phyloP scores from a whole-genome alignment of 2,797 vertebrate genomes.

The Labeo calbasu region DNA sequence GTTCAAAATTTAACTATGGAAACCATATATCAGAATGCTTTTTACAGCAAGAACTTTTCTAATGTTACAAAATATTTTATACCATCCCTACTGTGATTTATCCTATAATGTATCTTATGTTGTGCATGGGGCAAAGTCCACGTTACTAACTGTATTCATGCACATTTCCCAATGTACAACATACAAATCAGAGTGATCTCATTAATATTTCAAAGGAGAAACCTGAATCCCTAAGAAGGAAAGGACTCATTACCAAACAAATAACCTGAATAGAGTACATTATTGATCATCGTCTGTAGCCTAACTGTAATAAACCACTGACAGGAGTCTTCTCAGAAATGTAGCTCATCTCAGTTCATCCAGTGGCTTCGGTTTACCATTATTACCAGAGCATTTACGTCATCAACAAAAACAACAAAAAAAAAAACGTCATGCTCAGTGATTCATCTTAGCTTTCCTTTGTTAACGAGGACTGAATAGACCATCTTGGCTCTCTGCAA shows the following conservation, averaged over 20 bases:
- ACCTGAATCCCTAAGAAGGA: slow-evolving; percentile 3
- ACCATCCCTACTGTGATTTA: neutral
- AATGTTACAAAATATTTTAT: no score
- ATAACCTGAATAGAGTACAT: neutral
- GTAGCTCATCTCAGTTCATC: neutral
- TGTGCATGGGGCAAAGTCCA: neutral
- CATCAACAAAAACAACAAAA: neutral
- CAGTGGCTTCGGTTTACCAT: neutral
- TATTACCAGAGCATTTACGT: neutral
- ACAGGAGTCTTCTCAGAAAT: neutral
- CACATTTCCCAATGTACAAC: neutral
- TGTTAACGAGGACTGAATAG: slow-evolving; percentile 25
- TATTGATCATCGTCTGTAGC: neutral
- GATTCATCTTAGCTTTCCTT: neutral
- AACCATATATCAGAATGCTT: neutral
- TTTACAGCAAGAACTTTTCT: no score
- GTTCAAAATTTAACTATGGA: neutral
- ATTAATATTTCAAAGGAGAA: slow-evolving; percentile 22
- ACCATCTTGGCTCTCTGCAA: slow-evolving; percentile 12
- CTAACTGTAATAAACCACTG: neutral
- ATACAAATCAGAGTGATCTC: neutral
- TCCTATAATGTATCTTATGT: neutral
- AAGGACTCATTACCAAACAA: slow-evolving; percentile 15
- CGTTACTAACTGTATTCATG: neutral
- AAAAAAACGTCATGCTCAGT: neutral